Evolutionary conservation across 2,113 vertebrate species (phyloP).

Genomic region (Burhinus bistriatus): DNA sequence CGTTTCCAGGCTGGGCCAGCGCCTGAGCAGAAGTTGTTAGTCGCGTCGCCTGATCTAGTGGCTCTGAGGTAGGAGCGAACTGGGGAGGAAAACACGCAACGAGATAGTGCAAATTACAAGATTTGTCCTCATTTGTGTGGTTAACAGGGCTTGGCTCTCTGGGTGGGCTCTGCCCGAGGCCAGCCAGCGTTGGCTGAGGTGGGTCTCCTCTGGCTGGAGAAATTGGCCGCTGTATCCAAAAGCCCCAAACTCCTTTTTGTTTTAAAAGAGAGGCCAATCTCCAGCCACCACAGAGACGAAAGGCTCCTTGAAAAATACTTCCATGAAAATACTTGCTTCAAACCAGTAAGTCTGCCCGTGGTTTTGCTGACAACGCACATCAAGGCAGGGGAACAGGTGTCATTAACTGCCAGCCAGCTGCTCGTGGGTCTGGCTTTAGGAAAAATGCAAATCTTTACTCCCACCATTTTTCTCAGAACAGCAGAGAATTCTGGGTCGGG

Average conservation of each 20-base stretch:
- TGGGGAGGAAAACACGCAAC: neutral
- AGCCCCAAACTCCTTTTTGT: fast-evolving
- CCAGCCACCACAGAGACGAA: neutral
- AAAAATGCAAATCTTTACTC: slow-evolving; percentile 10
- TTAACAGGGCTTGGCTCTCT: fast-evolving
- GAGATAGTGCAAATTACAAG: neutral
- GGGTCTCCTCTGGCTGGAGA: neutral
- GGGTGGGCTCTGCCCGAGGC: neutral
- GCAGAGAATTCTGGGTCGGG: neutral
- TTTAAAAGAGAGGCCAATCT: neutral
- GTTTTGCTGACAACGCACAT: neutral
- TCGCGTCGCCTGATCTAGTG: neutral
- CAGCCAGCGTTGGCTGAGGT: neutral
- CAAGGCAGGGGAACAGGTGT: neutral
- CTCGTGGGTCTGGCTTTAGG: neutral
- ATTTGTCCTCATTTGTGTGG: neutral
- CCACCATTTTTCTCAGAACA: neutral
- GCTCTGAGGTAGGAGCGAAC: neutral
- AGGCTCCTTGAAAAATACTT: neutral
- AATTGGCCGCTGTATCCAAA: neutral
- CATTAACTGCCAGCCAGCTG: neutral
- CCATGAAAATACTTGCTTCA: neutral
- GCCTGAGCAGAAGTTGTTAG: neutral
- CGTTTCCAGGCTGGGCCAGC: neutral
- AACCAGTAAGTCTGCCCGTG: neutral